phyloP scores from a whole-genome alignment of 2,113 vertebrate genomes.

The Megaptera novaeangliae region DNA sequence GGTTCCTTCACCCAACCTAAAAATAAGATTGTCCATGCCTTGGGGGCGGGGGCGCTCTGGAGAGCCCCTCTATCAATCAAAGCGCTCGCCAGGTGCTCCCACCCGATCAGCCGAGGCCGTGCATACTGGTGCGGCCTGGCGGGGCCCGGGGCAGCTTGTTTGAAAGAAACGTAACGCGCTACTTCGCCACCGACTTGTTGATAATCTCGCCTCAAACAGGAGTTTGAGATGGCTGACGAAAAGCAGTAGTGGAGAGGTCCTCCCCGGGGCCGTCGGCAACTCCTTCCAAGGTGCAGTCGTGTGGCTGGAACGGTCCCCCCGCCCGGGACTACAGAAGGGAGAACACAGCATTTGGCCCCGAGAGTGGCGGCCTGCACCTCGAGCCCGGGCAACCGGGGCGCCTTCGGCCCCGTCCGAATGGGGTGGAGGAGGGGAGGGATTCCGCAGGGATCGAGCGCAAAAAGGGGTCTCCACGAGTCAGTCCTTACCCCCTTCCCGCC shows the following conservation, averaged over 20 bases:
- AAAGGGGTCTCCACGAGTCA: background rate
- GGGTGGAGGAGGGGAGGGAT: background rate
- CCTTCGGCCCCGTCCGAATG: background rate
- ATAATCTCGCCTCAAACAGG: background rate
- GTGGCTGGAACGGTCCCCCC: background rate
- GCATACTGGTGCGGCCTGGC: rapidly evolving
- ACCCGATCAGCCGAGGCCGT: background rate
- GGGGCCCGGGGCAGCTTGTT: background rate
- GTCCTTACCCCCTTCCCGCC: background rate
- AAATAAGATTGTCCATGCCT: background rate
- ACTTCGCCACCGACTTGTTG: constrained; percentile 49
- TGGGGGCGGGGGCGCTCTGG: background rate
- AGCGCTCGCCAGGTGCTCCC: background rate
- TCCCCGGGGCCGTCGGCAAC: background rate
- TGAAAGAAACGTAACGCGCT: background rate
- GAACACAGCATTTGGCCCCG: background rate
- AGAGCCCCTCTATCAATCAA: background rate
- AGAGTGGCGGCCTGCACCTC: background rate
- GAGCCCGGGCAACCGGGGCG: background rate
- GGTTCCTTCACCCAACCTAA: background rate
- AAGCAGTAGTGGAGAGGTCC: background rate
- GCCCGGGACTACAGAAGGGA: background rate
- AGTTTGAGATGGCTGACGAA: background rate
- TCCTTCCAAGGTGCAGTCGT: background rate
- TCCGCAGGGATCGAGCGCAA: background rate